Evolutionary conservation across 2,797 vertebrate species (phyloP).

Genomic region (Margarornis squamiger): DNA sequence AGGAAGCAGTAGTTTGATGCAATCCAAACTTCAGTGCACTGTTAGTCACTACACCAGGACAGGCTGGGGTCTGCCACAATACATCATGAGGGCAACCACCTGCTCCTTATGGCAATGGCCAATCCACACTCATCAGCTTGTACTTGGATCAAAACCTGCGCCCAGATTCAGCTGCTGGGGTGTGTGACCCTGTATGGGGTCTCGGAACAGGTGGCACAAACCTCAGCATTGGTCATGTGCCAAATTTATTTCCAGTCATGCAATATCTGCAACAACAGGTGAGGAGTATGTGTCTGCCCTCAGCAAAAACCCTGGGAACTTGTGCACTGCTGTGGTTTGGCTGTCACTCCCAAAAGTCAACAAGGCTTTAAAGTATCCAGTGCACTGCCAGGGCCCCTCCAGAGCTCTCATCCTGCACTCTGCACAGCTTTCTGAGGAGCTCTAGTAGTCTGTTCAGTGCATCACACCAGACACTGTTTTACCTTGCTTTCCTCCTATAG

Average conservation of each 20-base stretch:
- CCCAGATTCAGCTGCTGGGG: fast-evolving
- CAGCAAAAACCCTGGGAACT: background rate
- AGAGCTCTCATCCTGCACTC: background rate
- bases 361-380: background rate
- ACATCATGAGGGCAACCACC: fast-evolving
- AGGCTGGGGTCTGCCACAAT: background rate
- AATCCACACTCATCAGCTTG: background rate
- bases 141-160: background rate
- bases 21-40: background rate
- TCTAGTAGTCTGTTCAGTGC: background rate
- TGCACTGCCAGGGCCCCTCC: background rate
- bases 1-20: background rate
- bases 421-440: background rate
- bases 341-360: background rate
- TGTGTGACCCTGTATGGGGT: fast-evolving
- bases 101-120: background rate
- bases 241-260: background rate
- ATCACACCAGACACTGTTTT: background rate
- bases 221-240: background rate
- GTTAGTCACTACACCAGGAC: fast-evolving
- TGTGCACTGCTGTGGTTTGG: background rate
- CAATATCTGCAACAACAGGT: background rate
- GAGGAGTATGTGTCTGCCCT: background rate
- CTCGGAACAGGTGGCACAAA: background rate
- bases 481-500: background rate